Percentiles rank a stretch among this genome's conserved stretches.
These are phyloP conservation scores for Drosophila sechellia DNA, from an alignment of 1,140 invertebrate genomes.

Conservation along the genomic window DNA sequence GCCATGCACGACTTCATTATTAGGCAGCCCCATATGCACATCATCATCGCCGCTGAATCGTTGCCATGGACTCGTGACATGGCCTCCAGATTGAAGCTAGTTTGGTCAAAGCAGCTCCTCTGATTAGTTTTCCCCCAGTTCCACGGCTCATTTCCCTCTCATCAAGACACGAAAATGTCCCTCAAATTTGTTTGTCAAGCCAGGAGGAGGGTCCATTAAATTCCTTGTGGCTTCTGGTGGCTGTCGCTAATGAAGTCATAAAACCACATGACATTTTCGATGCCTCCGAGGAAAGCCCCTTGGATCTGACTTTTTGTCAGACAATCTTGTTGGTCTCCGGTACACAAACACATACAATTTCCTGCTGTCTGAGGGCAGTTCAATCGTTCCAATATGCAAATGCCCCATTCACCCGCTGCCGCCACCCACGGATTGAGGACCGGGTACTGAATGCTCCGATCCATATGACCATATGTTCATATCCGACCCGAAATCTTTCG, in stretches of 20 bases:
- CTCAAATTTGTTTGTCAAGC: slow-evolving; percentile 71
- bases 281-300: slow-evolving; percentile 54
- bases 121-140: slow-evolving; percentile 56
- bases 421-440: slow-evolving; percentile 64
- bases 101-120: slow-evolving; percentile 9
- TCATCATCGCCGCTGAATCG: slow-evolving; percentile 29
- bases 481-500: slow-evolving; percentile 68
- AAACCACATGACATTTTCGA: slow-evolving; percentile 79
- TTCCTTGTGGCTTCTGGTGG: slow-evolving; percentile 46
- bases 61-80: slow-evolving; percentile 66
- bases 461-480: slow-evolving; percentile 73
- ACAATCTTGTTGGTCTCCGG: slow-evolving; percentile 41
- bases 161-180: slow-evolving; percentile 71
- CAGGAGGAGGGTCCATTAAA: slow-evolving; percentile 55
- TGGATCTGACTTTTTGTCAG: slow-evolving; percentile 71
- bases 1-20: slow-evolving; percentile 80
- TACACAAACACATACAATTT: slow-evolving; percentile 54
- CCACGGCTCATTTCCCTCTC: slow-evolving; percentile 61
- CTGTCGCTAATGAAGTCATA: slow-evolving; percentile 82
- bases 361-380: slow-evolving; percentile 42
- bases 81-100: slow-evolving; percentile 39
- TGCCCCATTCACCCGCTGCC: slow-evolving; percentile 52
- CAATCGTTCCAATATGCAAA: slow-evolving; percentile 81
- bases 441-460: slow-evolving; percentile 19
- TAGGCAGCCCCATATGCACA: slow-evolving; percentile 76